Conservation (phyloP, 2,888 invertebrate species). For the Dioctria rufipes region DNA sequence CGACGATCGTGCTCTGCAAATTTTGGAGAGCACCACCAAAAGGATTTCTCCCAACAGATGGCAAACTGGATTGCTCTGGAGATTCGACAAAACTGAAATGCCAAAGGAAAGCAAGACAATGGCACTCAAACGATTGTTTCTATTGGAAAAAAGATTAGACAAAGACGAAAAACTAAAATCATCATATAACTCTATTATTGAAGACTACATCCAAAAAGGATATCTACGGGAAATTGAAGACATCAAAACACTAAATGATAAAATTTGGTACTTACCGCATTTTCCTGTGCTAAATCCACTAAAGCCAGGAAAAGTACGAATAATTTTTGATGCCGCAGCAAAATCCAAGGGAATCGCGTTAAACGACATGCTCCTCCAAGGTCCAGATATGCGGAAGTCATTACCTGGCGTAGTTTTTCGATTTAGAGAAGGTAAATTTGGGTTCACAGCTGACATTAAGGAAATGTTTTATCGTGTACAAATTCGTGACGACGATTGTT, state of each 20-base stretch:
- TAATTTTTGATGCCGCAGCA: conserved; percentile 65
- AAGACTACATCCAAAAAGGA: conserved; percentile 47
- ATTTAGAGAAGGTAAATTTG: conserved; percentile 62
- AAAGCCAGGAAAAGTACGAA: conserved; percentile 62
- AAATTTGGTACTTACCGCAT: conserved; percentile 62
- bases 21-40: no score
- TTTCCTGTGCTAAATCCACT: conserved; percentile 60
- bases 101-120: conserved; percentile 57
- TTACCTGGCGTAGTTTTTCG: conserved; percentile 63
- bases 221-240: conserved; percentile 26
- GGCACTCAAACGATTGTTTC: conserved; percentile 54
- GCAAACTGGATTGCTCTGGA: conserved; percentile 60
- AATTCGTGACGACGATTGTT: conserved; percentile 62
- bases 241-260: background rate
- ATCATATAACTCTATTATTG: conserved; percentile 35
- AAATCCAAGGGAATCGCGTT: conserved; percentile 59
- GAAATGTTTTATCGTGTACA: conserved; percentile 66
- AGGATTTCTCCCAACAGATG: no score
- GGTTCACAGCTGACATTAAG: conserved; percentile 63
- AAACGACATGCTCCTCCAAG: conserved; percentile 61
- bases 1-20: no score
- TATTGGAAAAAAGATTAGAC: conserved; percentile 54
- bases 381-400: conserved; percentile 63
- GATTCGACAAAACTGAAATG: conserved; percentile 54
- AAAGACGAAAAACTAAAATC: conserved; percentile 48